Conservation (phyloP, 2,888 invertebrate species). For the Clepsis dumicolana region DNA sequence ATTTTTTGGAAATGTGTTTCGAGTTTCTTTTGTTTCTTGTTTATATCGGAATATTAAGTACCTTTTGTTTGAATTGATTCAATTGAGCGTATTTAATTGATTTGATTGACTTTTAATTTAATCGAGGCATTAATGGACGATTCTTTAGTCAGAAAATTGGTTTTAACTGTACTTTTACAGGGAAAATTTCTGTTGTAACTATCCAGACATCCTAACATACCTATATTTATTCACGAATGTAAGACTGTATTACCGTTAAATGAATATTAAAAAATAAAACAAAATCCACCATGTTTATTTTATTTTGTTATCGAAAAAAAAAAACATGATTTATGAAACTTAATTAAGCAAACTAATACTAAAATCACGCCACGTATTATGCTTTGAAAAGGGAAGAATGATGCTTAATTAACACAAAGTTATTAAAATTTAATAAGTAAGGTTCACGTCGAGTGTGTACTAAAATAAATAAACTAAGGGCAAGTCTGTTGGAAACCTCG, state of each 20-base stretch:
- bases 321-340: not conserved
- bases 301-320: not conserved
- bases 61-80: not conserved
- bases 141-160: too few relatives aligned
- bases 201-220: too few relatives aligned
- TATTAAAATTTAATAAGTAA: not conserved
- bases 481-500: not conserved
- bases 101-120: not conserved
- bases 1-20: slow-evolving; percentile 10
- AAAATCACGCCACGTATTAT: slow-evolving; percentile 5
- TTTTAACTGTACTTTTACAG: too few relatives aligned
- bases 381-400: not conserved
- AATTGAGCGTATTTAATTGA: not conserved
- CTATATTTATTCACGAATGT: too few relatives aligned
- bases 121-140: not conserved
- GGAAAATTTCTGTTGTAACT: too few relatives aligned
- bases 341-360: slow-evolving; percentile 2
- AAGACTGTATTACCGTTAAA: too few relatives aligned
- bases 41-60: slow-evolving; percentile 4
- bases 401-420: slow-evolving; percentile 3
- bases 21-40: not conserved
- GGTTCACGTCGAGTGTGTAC: not conserved
- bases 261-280: too few relatives aligned
- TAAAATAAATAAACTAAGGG: slow-evolving; percentile 8
- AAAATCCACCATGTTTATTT: too few relatives aligned